These are phyloP conservation scores for Xiphophorus birchmanni DNA, from an alignment of 2,797 vertebrate species.

Conservation along the genomic window DNA sequence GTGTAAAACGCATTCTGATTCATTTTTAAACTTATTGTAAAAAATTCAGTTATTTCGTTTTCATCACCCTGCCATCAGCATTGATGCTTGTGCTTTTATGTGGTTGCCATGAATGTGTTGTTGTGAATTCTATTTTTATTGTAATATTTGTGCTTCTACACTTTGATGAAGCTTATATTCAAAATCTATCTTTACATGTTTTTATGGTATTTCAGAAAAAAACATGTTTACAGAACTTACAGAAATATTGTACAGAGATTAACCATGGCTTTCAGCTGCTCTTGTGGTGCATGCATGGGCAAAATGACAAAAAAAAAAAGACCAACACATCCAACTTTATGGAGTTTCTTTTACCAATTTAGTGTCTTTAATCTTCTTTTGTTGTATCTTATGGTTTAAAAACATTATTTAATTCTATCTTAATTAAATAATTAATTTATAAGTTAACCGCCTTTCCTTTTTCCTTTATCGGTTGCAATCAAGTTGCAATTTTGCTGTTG, in stretches of 20 bases:
- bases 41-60: background rate
- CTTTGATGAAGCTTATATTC: background rate
- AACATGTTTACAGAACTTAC: background rate
- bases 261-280: background rate
- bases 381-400: background rate
- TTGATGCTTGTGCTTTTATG: background rate
- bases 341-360: background rate
- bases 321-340: background rate
- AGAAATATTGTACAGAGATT: background rate
- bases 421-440: background rate
- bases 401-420: background rate
- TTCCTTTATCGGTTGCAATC: background rate
- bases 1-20: background rate
- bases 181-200: slow-evolving; percentile 2
- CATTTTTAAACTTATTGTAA: background rate
- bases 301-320: background rate
- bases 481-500: background rate
- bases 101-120: background rate
- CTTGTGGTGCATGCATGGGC: background rate
- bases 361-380: background rate
- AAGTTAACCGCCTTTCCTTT: background rate
- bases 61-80: background rate
- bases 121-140: background rate
- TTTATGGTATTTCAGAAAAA: background rate
- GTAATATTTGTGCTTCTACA: background rate